A percentile compares a stretch with the other conserved stretches of the same genome.
These are phyloP conservation scores for Plutella xylostella DNA, from an alignment of 2,888 invertebrate species.

Conservation along the genomic window DNA sequence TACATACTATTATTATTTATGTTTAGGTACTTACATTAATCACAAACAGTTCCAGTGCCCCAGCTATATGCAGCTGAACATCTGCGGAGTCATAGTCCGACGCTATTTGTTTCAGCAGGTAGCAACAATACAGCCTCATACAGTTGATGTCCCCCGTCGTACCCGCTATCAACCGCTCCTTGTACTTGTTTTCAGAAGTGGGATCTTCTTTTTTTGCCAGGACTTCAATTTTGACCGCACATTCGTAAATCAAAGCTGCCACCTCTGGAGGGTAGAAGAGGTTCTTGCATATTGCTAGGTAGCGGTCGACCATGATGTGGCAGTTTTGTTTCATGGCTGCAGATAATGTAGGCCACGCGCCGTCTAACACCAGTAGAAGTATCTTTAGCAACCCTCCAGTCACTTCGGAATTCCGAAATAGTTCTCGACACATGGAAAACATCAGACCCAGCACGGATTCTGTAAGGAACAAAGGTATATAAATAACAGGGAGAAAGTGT, in stretches of 20 bases:
- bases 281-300: conserved; percentile 42
- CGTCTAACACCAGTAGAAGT: conserved; percentile 38
- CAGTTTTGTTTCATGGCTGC: conserved; percentile 45
- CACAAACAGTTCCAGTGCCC: conserved; percentile 40
- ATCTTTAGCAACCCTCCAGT: conserved; percentile 38
- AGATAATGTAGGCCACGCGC: conserved; percentile 32
- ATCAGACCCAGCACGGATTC: conserved; percentile 33
- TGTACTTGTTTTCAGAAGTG: conserved; percentile 30
- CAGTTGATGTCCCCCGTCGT: conserved; percentile 38
- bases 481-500: conserved; percentile 1
- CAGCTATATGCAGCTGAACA: conserved; percentile 26
- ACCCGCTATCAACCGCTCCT: conserved; percentile 32
- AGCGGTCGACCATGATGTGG: conserved; percentile 52
- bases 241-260: conserved; percentile 49
- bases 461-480: conserved; percentile 23
- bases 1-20: conserved; percentile 13
- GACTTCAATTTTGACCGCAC: conserved; percentile 44
- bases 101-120: conserved; percentile 34
- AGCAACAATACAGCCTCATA: conserved; percentile 46
- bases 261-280: conserved; percentile 46
- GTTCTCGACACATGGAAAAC: conserved; percentile 45
- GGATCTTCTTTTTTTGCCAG: conserved; percentile 27
- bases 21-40: conserved; percentile 35
- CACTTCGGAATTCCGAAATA: conserved; percentile 44
- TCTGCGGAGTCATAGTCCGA: conserved; percentile 28